phyloP scores from a whole-genome alignment of 2,888 invertebrate genomes.

The Eueremaeus valkanovi region DNA sequence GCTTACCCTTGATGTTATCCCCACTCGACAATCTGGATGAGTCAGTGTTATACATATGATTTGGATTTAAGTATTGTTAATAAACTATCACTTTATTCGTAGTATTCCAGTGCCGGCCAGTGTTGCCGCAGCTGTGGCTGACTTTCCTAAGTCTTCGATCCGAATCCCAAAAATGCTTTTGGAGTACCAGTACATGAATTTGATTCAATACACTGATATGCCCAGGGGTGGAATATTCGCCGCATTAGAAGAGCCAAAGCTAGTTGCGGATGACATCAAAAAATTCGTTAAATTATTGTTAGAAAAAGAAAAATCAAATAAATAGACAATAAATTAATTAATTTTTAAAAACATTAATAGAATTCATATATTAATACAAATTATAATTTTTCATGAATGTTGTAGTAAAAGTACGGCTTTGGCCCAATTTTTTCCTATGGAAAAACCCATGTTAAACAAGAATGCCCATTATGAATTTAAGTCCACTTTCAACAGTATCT shows the following conservation, averaged over 20 bases:
- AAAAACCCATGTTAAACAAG: too few species aligned
- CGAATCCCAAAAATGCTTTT: conserved; percentile 62
- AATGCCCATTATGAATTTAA: too few species aligned
- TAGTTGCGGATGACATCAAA: conserved; percentile 67
- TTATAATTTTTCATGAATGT: too few species aligned
- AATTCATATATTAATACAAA: too few species aligned
- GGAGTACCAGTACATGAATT: conserved; percentile 61
- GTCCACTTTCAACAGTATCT: too few species aligned
- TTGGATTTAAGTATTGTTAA: too few species aligned
- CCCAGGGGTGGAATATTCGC: conserved; percentile 78
- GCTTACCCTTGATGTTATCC: conserved; percentile 42
- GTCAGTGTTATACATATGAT: not conserved
- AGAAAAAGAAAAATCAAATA: too few species aligned
- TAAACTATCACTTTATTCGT: too few species aligned
- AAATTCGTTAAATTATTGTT: conserved; percentile 52
- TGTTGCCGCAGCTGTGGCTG: conserved; percentile 69
- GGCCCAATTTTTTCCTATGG: too few species aligned
- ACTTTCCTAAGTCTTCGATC: conserved; percentile 66
- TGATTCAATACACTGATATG: conserved; percentile 63
- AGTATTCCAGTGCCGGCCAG: conserved; percentile 50
- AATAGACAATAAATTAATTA: too few species aligned
- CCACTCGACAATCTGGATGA: not conserved
- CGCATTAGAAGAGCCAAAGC: conserved; percentile 69
- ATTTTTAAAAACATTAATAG: too few species aligned
- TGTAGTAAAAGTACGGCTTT: too few species aligned